Percentiles rank a stretch among this genome's conserved stretches.
phyloP scores from a whole-genome alignment of 2,797 vertebrate species.

The Eulemur albifrons region DNA sequence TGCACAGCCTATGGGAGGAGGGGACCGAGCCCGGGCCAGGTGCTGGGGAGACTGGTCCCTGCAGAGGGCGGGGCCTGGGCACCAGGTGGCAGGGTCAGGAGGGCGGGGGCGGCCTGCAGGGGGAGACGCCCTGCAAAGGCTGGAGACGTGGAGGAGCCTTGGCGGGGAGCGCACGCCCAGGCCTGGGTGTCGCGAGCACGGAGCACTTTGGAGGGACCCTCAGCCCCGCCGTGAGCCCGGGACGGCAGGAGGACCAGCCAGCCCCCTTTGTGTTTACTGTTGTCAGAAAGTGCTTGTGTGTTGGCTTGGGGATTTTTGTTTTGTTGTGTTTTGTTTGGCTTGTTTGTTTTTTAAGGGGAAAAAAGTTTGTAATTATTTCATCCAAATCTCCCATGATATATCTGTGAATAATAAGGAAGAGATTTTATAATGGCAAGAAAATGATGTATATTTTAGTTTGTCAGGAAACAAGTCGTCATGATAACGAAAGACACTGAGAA shows the following conservation, averaged over 20 bases:
- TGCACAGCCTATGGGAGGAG: fast-evolving
- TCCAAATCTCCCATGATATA: conserved; percentile 79
- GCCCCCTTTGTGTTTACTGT: conserved; percentile 72
- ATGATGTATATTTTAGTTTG: conserved; percentile 79
- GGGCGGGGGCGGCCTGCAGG: fast-evolving
- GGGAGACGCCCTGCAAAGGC: background rate
- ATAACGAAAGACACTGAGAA: conserved; percentile 42
- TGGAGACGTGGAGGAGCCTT: background rate
- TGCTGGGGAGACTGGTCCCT: background rate
- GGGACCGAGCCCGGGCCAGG: fast-evolving
- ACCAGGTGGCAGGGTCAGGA: fast-evolving
- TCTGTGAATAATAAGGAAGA: conserved; percentile 84
- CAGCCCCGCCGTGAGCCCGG: fast-evolving
- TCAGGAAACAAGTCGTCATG: background rate
- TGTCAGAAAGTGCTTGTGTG: conserved; percentile 68
- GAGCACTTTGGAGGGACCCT: background rate
- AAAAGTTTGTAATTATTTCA: conserved; percentile 82
- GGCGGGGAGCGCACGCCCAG: background rate
- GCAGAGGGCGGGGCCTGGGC: background rate
- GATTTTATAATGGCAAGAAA: conserved; percentile 69
- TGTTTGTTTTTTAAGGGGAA: conserved; percentile 1
- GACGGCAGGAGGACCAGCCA: too few species aligned
- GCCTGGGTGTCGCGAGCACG: background rate
- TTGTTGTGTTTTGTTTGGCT: background rate
- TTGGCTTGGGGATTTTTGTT: background rate